Conservation (phyloP, 2,113 vertebrate genomes). For the Stigmatopora argus region DNA sequence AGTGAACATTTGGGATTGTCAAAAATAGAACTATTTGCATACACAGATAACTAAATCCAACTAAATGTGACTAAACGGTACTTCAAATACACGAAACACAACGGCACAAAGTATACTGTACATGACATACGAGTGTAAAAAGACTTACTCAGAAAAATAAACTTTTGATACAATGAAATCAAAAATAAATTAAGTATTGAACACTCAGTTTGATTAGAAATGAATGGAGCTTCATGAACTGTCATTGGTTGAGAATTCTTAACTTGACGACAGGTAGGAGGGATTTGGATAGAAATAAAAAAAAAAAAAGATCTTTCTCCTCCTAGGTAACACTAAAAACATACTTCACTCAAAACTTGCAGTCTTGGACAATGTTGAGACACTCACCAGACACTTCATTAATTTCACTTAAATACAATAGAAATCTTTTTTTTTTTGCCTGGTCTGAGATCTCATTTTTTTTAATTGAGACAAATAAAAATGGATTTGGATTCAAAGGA, state of each 20-base stretch:
- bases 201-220: constrained; percentile 83
- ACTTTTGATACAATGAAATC: constrained; percentile 60
- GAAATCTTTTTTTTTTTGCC: neutral
- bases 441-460: neutral
- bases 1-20: constrained; percentile 71
- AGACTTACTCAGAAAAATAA: constrained; percentile 72
- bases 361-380: constrained; percentile 41
- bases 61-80: constrained; percentile 53
- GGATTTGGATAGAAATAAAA: constrained; percentile 20
- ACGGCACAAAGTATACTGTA: constrained; percentile 64
- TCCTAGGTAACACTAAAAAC: constrained; percentile 18
- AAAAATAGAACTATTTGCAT: constrained; percentile 63
- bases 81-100: constrained; percentile 60
- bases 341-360: constrained; percentile 35
- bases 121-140: constrained; percentile 68
- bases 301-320: constrained; percentile 13
- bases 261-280: constrained; percentile 23
- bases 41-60: constrained; percentile 61
- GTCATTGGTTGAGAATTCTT: constrained; percentile 27
- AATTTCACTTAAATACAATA: neutral
- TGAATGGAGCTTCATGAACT: constrained; percentile 74
- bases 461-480: too few species aligned
- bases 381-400: constrained; percentile 2
- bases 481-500: too few species aligned
- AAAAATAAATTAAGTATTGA: constrained; percentile 99